Evolutionary conservation across 2,797 vertebrate genomes (phyloP).

Genomic region (Coluber constrictor): DNA sequence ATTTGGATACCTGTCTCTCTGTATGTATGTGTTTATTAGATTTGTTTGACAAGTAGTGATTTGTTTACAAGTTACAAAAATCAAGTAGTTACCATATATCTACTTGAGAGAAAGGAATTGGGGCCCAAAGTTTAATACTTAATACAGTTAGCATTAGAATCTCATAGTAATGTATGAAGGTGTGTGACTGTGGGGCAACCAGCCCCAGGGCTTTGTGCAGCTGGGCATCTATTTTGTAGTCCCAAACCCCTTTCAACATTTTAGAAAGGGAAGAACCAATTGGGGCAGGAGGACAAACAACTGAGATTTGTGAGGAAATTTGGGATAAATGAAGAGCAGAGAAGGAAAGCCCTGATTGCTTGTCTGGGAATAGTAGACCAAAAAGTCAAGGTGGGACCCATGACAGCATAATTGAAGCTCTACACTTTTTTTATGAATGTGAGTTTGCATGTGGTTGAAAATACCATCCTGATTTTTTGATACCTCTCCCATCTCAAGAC

Average conservation of each 20-base stretch:
- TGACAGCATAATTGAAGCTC: neutral
- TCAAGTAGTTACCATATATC: neutral
- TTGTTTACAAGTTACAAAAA: constrained; percentile 3
- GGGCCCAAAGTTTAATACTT: neutral
- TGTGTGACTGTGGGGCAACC: neutral
- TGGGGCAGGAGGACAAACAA: neutral
- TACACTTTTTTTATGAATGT: neutral
- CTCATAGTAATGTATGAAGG: neutral
- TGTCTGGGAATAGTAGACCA: neutral
- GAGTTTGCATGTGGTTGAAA: neutral
- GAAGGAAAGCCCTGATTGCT: neutral
- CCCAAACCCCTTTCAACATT: neutral
- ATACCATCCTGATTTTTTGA: neutral
- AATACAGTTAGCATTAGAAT: neutral
- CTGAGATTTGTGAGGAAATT: neutral
- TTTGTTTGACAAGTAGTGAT: neutral
- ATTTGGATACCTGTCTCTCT: neutral
- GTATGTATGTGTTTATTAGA: neutral
- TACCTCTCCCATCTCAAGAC: neutral
- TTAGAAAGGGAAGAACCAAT: neutral
- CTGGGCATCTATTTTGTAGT: no score
- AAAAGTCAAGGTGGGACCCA: neutral
- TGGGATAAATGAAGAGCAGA: neutral
- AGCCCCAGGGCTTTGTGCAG: neutral
- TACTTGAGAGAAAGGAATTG: neutral